Conservation (phyloP, 1,140 invertebrate species). For the Anthonomus grandis region DNA sequence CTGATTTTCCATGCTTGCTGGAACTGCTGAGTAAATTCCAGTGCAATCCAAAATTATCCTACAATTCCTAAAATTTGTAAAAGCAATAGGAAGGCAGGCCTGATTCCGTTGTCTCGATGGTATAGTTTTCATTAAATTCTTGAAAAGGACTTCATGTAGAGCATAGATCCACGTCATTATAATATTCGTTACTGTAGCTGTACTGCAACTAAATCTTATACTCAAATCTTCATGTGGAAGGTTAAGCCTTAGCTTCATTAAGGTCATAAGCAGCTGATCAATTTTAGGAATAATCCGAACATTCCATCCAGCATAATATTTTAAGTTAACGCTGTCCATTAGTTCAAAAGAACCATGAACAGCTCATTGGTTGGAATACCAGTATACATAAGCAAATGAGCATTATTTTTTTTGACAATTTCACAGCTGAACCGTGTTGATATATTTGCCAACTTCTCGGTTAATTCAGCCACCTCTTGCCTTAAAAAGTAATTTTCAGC, state of each 20-base stretch:
- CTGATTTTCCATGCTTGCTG: slow-evolving; percentile 21
- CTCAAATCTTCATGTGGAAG: too few relatives aligned
- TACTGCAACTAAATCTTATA: slow-evolving; percentile 23
- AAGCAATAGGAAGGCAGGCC: slow-evolving; percentile 26
- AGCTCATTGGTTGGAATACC: slow-evolving; percentile 26
- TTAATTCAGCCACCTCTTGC: slow-evolving; percentile 16
- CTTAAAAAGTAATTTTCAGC: slow-evolving; percentile 25
- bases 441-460: slow-evolving; percentile 9
- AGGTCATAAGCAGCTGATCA: slow-evolving; percentile 31
- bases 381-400: slow-evolving; percentile 22
- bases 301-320: slow-evolving; percentile 30
- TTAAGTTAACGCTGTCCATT: slow-evolving; percentile 20
- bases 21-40: slow-evolving; percentile 24
- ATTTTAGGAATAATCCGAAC: slow-evolving; percentile 26
- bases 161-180: slow-evolving; percentile 33
- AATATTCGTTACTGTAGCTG: slow-evolving; percentile 30
- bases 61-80: slow-evolving; percentile 30
- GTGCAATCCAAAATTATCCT: slow-evolving; percentile 32
- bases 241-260: slow-evolving; percentile 34
- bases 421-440: slow-evolving; percentile 23
- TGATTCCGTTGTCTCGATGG: slow-evolving; percentile 28
- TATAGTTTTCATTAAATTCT: slow-evolving; percentile 29
- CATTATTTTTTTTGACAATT: slow-evolving; percentile 23
- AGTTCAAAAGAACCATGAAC: slow-evolving; percentile 22
- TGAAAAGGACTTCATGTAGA: slow-evolving; percentile 31